Base-by-base conservation (phyloP, 2,113 vertebrate genomes). In the Pluvianellus socialis region DNA sequence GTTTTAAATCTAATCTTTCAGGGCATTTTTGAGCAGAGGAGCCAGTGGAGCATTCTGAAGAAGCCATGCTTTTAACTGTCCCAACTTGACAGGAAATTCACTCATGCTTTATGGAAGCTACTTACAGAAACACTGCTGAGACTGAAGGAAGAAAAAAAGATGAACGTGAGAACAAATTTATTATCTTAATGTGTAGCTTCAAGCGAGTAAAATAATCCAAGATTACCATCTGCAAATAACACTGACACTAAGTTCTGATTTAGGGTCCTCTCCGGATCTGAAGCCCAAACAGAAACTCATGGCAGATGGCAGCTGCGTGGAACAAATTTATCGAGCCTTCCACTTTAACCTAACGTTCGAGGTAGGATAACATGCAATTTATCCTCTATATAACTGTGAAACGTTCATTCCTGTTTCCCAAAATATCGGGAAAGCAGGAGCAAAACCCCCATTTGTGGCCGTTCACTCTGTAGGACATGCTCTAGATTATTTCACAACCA, bases 341-440 rank as follows among this genome's bases (percentile, higher is more conserved):
- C 30, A 24, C 40, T 65, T 38, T 1, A 68, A 40, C 8, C 4
- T 2, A 8, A 16, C 0, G 2, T 2, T 35, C 3, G 1, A 50
- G 35, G 18, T 2, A 47, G 26, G 2, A 50, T 2, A 63, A 71
- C 0, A 1, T 2, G 2, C 11, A 26, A 7, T 32, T 49, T 58
- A 4, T 14, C 7, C 17, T 42, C 22, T 17, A 24, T 20, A 10
- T 35, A 15, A 4, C 26, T 33, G 21, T 2, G 13, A 61, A 35
- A 30, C 0, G 0, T 17, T 24, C 10, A 42, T 5, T 16, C 35
- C 62, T 1, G 2, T 23, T 50, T 56, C 35, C 42, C 32, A 18
- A 67, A 74, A 21, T 1, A 45, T 0, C 12, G 6, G 3, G 42
- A 63, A 71, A 91, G 12, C 14, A 45, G 5, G 8, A 62, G 3